These are phyloP conservation scores for Seira ritae DNA, from an alignment of 2,888 invertebrate genomes.

Conservation along the genomic window DNA sequence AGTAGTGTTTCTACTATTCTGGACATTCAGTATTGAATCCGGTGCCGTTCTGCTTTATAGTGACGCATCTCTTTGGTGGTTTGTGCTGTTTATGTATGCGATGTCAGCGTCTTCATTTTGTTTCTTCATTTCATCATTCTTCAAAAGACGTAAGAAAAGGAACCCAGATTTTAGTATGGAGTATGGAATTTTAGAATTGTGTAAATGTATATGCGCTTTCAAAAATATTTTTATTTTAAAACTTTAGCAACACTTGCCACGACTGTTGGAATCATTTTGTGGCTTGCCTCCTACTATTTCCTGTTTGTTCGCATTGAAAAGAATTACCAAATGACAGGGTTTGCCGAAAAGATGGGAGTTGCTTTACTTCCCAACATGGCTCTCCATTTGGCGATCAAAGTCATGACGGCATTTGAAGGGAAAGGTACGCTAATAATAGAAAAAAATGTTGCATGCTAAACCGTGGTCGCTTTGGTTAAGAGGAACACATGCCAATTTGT, in stretches of 20 bases:
- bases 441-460: too few species aligned
- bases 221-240: too few species aligned
- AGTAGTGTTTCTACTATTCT: conserved; percentile 75
- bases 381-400: conserved; percentile 71
- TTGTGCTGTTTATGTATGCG: conserved; percentile 76
- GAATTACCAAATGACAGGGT: conserved; percentile 55
- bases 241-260: conserved; percentile 74
- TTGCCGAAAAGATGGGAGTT: conserved; percentile 69
- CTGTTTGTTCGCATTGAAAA: conserved; percentile 46
- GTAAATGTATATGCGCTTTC: too few species aligned
- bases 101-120: conserved; percentile 76
- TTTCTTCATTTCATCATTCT: conserved; percentile 76
- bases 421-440: too few species aligned
- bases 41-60: too few species aligned
- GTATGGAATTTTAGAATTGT: too few species aligned
- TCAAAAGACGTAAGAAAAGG: conserved; percentile 76
- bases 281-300: conserved; percentile 72
- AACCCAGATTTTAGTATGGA: too few species aligned
- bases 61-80: conserved; percentile 73
- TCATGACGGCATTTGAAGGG: conserved; percentile 73
- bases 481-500: too few species aligned
- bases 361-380: conserved; percentile 73
- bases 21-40: conserved; percentile 69
- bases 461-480: too few species aligned
- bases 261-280: conserved; percentile 74